Conservation (phyloP, 1,140 invertebrate genomes). For the Paralvinella palmiformis region DNA sequence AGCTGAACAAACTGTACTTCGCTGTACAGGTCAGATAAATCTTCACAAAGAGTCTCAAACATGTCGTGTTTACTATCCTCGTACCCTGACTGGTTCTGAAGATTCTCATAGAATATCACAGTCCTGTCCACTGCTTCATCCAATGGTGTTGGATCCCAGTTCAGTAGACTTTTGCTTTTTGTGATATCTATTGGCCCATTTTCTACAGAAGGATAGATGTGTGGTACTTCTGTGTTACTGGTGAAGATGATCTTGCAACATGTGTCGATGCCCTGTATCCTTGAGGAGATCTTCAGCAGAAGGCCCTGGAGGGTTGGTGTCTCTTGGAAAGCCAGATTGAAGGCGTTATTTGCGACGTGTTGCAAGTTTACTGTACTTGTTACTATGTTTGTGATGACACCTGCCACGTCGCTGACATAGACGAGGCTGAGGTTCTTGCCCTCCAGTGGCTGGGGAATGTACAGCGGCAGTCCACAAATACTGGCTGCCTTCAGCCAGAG, state of each 20-base stretch:
- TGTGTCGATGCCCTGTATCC: slow-evolving; percentile 26
- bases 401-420: slow-evolving; percentile 50
- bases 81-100: no score
- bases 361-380: slow-evolving; percentile 6
- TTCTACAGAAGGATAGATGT: slow-evolving; percentile 50
- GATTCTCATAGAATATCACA: slow-evolving; percentile 46
- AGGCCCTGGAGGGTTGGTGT: slow-evolving; percentile 34
- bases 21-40: no score
- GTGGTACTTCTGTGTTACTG: slow-evolving; percentile 25
- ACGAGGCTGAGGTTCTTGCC: slow-evolving; percentile 48
- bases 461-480: slow-evolving; percentile 33
- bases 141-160: slow-evolving; percentile 44
- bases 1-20: no score
- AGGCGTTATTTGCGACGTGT: slow-evolving; percentile 40
- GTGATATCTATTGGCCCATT: slow-evolving; percentile 45
- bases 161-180: slow-evolving; percentile 41
- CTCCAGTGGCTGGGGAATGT: slow-evolving; percentile 35
- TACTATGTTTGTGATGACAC: slow-evolving; percentile 36
- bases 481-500: slow-evolving; percentile 47
- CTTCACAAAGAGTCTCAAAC: no score
- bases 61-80: no score
- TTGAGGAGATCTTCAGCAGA: slow-evolving; percentile 33
- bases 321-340: slow-evolving; percentile 48
- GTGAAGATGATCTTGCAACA: slow-evolving; percentile 27
- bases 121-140: slow-evolving; percentile 38